Conservation (phyloP, 2,797 vertebrate genomes). For the Pangasius sanitwongsei region DNA sequence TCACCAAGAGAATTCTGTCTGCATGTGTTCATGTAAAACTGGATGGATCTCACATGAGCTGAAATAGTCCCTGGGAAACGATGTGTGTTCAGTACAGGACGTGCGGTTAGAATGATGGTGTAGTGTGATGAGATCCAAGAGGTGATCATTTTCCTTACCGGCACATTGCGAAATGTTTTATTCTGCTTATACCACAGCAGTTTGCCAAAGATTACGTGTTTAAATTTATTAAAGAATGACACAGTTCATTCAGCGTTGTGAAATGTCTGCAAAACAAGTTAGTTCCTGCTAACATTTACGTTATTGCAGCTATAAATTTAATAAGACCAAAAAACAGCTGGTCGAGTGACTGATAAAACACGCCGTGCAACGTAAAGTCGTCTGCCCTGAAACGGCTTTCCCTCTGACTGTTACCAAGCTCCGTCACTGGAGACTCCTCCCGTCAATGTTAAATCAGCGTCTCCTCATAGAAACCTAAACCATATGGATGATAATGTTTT, state of each 20-base stretch:
- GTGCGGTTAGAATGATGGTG: neutral
- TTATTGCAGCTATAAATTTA: neutral
- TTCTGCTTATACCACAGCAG: neutral
- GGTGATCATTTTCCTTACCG: neutral
- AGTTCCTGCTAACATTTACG: neutral
- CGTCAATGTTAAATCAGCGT: neutral
- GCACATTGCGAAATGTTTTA: neutral
- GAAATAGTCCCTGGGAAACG: neutral
- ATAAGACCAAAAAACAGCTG: neutral
- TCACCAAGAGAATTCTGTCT: neutral
- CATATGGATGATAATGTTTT: too few species aligned
- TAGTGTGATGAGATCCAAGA: neutral
- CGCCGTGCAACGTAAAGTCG: neutral
- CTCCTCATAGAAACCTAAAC: too few species aligned
- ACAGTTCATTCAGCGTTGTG: neutral
- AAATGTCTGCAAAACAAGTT: neutral
- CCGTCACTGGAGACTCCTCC: neutral
- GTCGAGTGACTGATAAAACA: neutral
- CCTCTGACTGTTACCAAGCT: too few species aligned
- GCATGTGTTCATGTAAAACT: neutral
- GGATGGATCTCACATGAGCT: neutral
- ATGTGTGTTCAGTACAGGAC: neutral
- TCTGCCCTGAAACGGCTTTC: neutral
- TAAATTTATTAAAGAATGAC: too few species aligned
- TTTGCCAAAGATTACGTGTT: neutral